Evolutionary conservation across 2,113 vertebrate species (phyloP).

Genomic region (Puntigrus tetrazona): DNA sequence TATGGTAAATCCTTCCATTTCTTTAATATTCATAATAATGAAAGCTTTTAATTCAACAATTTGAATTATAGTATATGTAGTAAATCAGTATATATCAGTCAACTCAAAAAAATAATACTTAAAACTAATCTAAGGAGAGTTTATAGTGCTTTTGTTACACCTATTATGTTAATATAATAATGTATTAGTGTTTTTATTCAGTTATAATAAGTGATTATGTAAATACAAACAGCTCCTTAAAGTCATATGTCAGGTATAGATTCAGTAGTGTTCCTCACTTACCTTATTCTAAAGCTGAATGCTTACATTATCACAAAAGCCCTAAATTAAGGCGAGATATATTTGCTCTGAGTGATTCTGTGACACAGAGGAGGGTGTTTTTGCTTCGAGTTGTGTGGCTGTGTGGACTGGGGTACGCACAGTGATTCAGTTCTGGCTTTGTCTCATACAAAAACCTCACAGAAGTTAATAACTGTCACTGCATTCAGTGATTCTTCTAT

Average conservation of each 20-base stretch:
- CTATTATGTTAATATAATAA: not conserved
- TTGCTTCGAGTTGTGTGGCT: constrained; percentile 32
- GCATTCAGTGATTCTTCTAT: no score
- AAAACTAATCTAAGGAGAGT: not conserved
- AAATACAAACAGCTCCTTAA: not conserved
- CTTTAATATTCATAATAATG: not conserved
- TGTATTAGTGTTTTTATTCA: no score
- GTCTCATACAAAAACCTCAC: constrained; percentile 39
- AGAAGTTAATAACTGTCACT: not conserved
- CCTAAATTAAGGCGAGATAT: not conserved
- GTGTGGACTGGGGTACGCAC: constrained; percentile 52
- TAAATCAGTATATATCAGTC: no score
- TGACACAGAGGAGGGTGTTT: constrained; percentile 21
- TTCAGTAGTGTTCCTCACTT: not conserved
- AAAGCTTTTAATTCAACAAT: not conserved
- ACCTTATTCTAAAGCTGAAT: not conserved
- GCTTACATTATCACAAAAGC: not conserved
- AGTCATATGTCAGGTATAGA: not conserved
- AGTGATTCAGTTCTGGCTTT: constrained; percentile 1
- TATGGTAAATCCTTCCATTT: not conserved
- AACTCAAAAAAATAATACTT: not conserved
- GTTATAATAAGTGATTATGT: not conserved
- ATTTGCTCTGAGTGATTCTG: not conserved
- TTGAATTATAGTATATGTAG: no score
- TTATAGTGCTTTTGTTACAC: not conserved